Percentiles rank a stretch among this genome's conserved stretches.
Evolutionary conservation across 2,113 vertebrate genomes (phyloP).

Genomic region (Mustela lutreola): DNA sequence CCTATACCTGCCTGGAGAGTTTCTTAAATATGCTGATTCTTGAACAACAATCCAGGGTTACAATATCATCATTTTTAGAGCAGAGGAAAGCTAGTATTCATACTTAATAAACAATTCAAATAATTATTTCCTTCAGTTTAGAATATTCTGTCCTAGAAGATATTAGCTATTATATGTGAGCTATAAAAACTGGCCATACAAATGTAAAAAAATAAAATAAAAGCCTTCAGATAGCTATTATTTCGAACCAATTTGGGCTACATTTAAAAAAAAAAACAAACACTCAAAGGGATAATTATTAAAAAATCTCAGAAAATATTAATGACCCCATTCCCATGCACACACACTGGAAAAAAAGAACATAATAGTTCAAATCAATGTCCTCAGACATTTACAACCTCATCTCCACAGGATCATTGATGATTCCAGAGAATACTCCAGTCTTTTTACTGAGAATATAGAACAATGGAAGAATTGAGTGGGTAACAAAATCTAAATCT

Average conservation of each 20-base stretch:
- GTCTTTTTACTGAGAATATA: neutral
- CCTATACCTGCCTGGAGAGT: neutral
- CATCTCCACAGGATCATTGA: neutral
- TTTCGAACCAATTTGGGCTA: neutral
- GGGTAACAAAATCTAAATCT: neutral
- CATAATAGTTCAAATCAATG: neutral
- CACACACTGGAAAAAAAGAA: neutral
- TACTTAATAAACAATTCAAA: neutral
- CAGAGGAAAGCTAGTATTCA: neutral
- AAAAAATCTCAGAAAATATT: neutral
- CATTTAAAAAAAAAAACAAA: neutral
- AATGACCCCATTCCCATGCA: neutral
- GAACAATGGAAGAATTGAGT: neutral
- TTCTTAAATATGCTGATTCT: neutral
- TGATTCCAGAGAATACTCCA: neutral
- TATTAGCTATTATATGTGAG: neutral
- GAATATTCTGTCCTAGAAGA: neutral
- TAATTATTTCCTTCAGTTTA: neutral
- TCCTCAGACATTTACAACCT: neutral
- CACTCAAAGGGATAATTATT: neutral
- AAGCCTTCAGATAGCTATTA: neutral
- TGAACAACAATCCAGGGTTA: neutral
- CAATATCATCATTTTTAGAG: neutral
- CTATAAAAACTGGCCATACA: neutral
- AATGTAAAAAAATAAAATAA: neutral